phyloP scores from a whole-genome alignment of 2,888 invertebrate species.

The Rhagonycha lutea region DNA sequence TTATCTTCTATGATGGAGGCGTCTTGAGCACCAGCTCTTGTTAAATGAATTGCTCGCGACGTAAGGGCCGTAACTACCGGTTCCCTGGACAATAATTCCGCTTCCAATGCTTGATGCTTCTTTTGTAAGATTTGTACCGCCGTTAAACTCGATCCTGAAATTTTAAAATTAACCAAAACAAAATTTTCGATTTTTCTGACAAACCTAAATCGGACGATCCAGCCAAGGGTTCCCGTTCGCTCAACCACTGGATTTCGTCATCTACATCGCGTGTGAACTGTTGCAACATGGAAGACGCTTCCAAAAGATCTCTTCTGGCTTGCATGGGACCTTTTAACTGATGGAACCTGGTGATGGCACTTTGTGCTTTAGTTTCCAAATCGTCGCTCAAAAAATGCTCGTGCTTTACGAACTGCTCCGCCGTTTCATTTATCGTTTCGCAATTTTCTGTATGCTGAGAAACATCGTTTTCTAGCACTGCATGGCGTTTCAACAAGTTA shows the following conservation, averaged over 20 bases:
- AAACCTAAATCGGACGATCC: conserved; percentile 67
- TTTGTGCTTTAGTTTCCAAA: conserved; percentile 73
- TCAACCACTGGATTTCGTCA: conserved; percentile 91
- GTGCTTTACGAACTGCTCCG: conserved; percentile 75
- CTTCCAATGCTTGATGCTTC: conserved; percentile 90
- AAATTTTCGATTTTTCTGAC: not conserved
- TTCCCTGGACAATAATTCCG: conserved; percentile 86
- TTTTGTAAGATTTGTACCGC: conserved; percentile 90
- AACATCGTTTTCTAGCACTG: conserved; percentile 85
- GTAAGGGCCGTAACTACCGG: conserved; percentile 77
- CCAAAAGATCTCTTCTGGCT: conserved; percentile 87
- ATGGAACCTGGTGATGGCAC: conserved; percentile 63
- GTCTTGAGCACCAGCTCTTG: conserved; percentile 85
- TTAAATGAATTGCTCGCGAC: conserved; percentile 76
- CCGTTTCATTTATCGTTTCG: conserved; percentile 77
- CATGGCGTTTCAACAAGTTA: conserved; percentile 78
- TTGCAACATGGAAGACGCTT: conserved; percentile 85
- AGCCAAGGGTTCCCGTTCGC: conserved; percentile 73
- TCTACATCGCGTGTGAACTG: conserved; percentile 91
- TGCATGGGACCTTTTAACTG: conserved; percentile 85
- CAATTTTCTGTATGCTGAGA: conserved; percentile 83
- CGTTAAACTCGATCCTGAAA: conserved; percentile 56
- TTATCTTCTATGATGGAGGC: conserved; percentile 71
- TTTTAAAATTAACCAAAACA: too few relatives aligned
- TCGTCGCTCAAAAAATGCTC: conserved; percentile 91